Percentiles rank a stretch among this genome's conserved stretches.
phyloP scores from a whole-genome alignment of 1,140 invertebrate genomes.

The Drosophila ficusphila region DNA sequence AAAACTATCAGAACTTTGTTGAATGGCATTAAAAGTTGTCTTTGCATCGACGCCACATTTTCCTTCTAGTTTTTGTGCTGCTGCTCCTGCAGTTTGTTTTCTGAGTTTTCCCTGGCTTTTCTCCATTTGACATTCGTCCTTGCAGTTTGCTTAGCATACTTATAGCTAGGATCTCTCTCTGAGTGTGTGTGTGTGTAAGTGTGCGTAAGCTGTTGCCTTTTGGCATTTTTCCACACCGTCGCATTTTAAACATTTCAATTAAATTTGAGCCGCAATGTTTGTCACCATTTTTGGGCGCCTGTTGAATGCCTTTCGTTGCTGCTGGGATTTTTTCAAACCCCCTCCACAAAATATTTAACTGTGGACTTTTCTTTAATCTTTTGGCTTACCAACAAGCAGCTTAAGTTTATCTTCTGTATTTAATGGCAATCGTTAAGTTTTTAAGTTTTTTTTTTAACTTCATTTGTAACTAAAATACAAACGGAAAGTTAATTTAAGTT shows the following conservation, averaged over 20 bases:
- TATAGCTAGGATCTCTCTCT: neutral
- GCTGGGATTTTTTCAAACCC: conserved; percentile 10
- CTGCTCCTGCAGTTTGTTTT: neutral
- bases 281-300: conserved; percentile 29
- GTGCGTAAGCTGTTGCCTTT: too few relatives aligned
- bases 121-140: conserved; percentile 25
- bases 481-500: too few relatives aligned
- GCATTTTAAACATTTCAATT: conserved; percentile 74
- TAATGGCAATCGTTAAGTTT: too few relatives aligned
- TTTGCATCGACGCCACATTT: conserved; percentile 59
- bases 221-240: conserved; percentile 65
- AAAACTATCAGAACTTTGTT: conserved; percentile 60
- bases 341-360: neutral
- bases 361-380: conserved; percentile 31
- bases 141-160: conserved; percentile 41
- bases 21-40: conserved; percentile 70
- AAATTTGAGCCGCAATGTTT: conserved; percentile 47
- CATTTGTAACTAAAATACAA: too few relatives aligned
- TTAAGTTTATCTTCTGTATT: neutral
- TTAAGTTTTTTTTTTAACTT: too few relatives aligned
- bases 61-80: neutral
- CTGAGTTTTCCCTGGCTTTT: neutral
- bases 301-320: conserved; percentile 56
- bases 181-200: neutral
- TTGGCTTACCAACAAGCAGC: conserved; percentile 10